Percentiles rank a stretch among this genome's conserved stretches.
These are phyloP conservation scores for Gymnothorax reevesii DNA, from an alignment of 2,797 vertebrate species.

Conservation along the genomic window DNA sequence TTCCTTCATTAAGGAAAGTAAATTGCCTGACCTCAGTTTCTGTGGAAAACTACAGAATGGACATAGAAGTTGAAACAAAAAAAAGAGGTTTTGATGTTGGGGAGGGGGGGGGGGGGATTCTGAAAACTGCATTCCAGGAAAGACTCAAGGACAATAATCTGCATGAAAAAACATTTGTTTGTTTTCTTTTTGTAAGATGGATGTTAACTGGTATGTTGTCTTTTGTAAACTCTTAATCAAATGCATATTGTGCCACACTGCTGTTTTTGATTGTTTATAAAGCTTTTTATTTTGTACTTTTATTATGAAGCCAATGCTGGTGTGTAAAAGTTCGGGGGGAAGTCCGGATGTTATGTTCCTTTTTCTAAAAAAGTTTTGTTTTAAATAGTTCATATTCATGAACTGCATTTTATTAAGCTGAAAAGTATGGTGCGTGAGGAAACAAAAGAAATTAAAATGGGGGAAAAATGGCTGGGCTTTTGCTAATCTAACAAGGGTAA, in stretches of 20 bases:
- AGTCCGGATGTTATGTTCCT: neutral
- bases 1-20: neutral
- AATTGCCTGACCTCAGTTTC: neutral
- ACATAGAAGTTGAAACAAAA: neutral
- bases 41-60: neutral
- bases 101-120: too few relatives aligned
- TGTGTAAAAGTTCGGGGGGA: conserved; percentile 9
- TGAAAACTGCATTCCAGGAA: conserved; percentile 1
- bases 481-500: neutral
- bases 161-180: neutral
- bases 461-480: neutral
- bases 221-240: neutral
- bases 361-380: conserved; percentile 6
- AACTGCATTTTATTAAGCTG: neutral
- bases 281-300: conserved; percentile 12
- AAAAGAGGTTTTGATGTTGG: neutral
- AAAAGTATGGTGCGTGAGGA: neutral
- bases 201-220: neutral
- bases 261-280: neutral
- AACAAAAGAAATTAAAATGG: neutral
- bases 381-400: conserved; percentile 6
- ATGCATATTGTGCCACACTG: conserved; percentile 7
- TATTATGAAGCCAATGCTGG: neutral
- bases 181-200: neutral
- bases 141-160: neutral